These are phyloP conservation scores for Morone saxatilis DNA, from an alignment of 2,113 vertebrate genomes.

Conservation along the genomic window DNA sequence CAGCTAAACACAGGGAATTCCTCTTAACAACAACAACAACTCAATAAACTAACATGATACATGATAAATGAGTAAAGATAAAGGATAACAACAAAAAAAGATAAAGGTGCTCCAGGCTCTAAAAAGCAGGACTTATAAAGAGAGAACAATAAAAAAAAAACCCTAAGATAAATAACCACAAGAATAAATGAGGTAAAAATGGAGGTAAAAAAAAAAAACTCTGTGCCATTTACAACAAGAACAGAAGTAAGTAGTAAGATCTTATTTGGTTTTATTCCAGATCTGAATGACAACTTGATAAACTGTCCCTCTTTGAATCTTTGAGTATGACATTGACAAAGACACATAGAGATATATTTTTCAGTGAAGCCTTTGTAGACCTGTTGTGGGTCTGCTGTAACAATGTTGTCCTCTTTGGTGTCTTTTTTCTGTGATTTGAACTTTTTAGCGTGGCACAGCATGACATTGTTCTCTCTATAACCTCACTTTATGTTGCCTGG, in stretches of 20 bases:
- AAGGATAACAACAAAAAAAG: too few relatives aligned
- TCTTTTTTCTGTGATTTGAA: constrained; percentile 11
- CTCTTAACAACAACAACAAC: too few relatives aligned
- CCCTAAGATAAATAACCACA: too few relatives aligned
- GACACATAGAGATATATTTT: neutral
- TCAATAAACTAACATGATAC: too few relatives aligned
- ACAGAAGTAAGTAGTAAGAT: neutral
- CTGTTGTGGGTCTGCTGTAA: neutral
- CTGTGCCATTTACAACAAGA: neutral
- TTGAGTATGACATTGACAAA: neutral
- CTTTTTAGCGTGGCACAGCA: neutral
- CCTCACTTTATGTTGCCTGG: neutral
- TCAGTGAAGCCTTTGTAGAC: neutral
- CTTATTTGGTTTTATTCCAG: neutral
- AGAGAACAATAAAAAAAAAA: too few relatives aligned
- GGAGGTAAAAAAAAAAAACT: too few relatives aligned
- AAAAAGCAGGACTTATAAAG: too few relatives aligned
- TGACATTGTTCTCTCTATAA: neutral
- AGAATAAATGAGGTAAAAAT: too few relatives aligned
- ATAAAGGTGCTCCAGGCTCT: too few relatives aligned
- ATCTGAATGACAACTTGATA: neutral
- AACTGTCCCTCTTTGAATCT: constrained; percentile 2
- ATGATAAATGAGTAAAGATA: too few relatives aligned
- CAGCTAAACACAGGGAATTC: too few relatives aligned
- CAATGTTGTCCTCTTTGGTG: neutral